Base-by-base conservation (phyloP, 2,113 vertebrate species). In the Aleadryas rufinucha region DNA sequence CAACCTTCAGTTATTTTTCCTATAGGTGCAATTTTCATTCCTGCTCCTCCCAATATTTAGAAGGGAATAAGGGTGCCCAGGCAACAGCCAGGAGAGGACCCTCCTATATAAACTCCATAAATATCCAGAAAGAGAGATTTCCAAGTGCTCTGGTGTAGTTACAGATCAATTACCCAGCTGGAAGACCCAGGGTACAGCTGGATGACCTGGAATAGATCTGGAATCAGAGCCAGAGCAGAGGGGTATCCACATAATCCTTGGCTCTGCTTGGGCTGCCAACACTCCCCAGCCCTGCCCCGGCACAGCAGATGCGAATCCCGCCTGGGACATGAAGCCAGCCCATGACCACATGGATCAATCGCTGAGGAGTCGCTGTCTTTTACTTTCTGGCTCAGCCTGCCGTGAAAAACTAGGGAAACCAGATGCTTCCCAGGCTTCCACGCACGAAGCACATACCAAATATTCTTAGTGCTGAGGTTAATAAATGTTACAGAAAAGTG, bases 371-470 rank as follows among this genome's bases (percentile, higher is more conserved):
- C 13, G 5, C 26, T 28, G 61, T 20, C 28, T 50, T 64, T 39
- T 23, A 11, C 44, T 50, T 49, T 37, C 78, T 72, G 71, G 69
- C 54, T 72, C 87, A 89, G 49, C 56, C 42, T 82, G 49, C 27
- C 1, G 1, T 23, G 61, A 52, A 90, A 81, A 92, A 50, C 10
- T 2, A 54, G 45, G 68, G 78, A 87, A 89, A 79, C 2, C 59
- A 75, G 93, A 70, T 13, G 68, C 52, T 93, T 92, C 71, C 86
- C 60, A 77, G 84, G 81, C 81, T 87, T 84, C 88, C 92, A 84
- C 4, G 8, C 75, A 92, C 5, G 2, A 50, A 84, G 39, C 63
- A 50, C 80, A 78, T 53, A 45, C 50, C 54, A 69, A 80, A 70
- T 79, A 85, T 80, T 63, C 76, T 54, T n/a, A 53, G 50, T 56